Conservation (phyloP, 2,113 vertebrate genomes). For the Girardinichthys multiradiatus region DNA sequence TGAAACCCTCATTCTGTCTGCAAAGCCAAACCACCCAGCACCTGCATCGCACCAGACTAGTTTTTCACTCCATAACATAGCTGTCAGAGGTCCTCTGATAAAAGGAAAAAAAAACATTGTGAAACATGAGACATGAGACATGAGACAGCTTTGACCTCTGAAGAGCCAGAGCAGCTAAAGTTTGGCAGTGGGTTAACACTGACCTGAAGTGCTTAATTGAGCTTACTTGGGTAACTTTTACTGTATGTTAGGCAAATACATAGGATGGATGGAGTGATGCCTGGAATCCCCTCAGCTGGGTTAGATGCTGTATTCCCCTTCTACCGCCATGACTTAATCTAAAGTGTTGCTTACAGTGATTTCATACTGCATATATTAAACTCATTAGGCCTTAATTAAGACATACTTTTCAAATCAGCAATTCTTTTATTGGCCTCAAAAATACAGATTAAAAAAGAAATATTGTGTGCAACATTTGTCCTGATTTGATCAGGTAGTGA, state of each 20-base stretch:
- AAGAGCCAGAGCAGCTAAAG: slow-evolving; percentile 26
- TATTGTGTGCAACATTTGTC: too few relatives aligned
- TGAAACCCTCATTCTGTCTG: not conserved
- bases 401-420: too few relatives aligned
- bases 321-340: not conserved
- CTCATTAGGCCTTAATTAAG: too few relatives aligned
- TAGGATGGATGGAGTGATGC: slow-evolving; percentile 1
- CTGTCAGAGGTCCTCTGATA: not conserved
- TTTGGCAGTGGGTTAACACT: slow-evolving; percentile 17
- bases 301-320: not conserved
- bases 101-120: slow-evolving; percentile 1
- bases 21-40: not conserved
- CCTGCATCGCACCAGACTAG: slow-evolving; percentile 8
- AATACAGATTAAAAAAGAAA: too few relatives aligned
- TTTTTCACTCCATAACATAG: not conserved
- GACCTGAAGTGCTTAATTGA: slow-evolving; percentile 20
- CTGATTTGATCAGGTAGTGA: too few relatives aligned
- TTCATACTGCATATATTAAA: too few relatives aligned
- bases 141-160: slow-evolving; percentile 31
- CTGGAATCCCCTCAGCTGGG: slow-evolving; percentile 21
- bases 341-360: not conserved
- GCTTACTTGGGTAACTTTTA: slow-evolving; percentile 21
- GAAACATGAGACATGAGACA: slow-evolving; percentile 21
- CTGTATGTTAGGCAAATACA: slow-evolving; percentile 23
- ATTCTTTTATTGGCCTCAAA: too few relatives aligned